Percentiles rank a stretch among this genome's conserved stretches.
Conservation (phyloP, 2,888 invertebrate species). For the Brachypalpus laphriformis region DNA sequence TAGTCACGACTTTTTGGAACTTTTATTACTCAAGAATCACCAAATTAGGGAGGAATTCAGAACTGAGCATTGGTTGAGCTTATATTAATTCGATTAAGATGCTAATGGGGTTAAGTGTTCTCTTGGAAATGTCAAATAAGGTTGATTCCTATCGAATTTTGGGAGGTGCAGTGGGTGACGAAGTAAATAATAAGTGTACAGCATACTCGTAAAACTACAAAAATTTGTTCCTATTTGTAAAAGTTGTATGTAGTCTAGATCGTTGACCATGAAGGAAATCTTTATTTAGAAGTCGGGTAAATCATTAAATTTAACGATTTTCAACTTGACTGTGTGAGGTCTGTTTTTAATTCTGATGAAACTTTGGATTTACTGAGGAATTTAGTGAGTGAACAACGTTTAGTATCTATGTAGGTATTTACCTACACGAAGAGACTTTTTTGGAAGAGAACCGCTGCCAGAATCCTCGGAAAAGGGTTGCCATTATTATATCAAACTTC, state of each 20-base stretch:
- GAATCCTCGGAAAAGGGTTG: too few species aligned
- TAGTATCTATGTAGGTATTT: background rate
- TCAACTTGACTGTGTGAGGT: background rate
- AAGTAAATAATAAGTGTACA: background rate
- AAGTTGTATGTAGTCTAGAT: background rate
- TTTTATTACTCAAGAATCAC: constrained; percentile 30
- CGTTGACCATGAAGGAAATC: background rate
- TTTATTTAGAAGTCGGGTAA: background rate
- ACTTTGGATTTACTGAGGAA: background rate
- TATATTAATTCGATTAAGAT: constrained; percentile 14
- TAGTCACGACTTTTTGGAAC: constrained; percentile 26
- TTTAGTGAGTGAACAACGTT: background rate
- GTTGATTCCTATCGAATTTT: background rate
- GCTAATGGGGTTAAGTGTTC: constrained; percentile 17
- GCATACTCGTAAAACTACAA: background rate
- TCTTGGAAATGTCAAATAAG: background rate
- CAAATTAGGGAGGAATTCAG: constrained; percentile 6
- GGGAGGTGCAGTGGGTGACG: constrained; percentile 12
- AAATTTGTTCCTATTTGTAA: background rate
- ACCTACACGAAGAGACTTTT: background rate
- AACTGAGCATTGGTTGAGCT: background rate
- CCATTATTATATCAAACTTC: too few species aligned
- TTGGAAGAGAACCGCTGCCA: too few species aligned
- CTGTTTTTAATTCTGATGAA: background rate
- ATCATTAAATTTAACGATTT: background rate